Base-by-base conservation (phyloP, 2,888 invertebrate species). In the Sesia bembeciformis region DNA sequence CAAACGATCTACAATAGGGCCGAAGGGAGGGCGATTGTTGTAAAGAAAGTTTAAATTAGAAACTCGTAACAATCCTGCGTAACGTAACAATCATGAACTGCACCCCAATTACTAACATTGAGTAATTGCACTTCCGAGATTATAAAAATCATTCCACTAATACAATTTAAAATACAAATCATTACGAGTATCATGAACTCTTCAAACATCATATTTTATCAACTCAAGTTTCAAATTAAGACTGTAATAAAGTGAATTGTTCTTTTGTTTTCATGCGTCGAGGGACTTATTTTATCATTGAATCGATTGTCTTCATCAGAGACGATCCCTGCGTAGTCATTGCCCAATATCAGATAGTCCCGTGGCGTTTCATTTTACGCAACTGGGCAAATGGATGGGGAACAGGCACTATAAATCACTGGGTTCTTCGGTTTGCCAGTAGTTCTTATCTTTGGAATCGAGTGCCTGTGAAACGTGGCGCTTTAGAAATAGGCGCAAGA, bases 21-120 rank as follows among this genome's bases (percentile, higher is more conserved):
- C 7, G 52, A 54, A 52, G 43, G 46, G 42, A 53, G 63, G 64
- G 62, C 55, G 54, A 23, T 23, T 23, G 23, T 2, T 23, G 68
- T 67, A 78, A 81, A 80, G 72, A 72, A 73, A 63, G 70, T 76
- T 75, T 62, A 71, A 80, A 79, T 79, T 76, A 76, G 63, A 76
- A 70, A 67, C 69, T 23, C 64, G 63, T 66, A 64, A 70, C 73
- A 68, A 68, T 67, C 23, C 23, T 23, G 23, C 23, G 23, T 23
- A 23, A 23, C 23, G 23, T 23, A 23, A 23, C 23, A 23, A 23
- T 23, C 23, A 2, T 23, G 23, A 23, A 23, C 1, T 23, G 23
- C 23, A 23, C 23, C 23, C 1, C 23, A 23, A 1, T 23, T 2
- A 23, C 23, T 23, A 23, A 23, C 23, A 23, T 23, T 23, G 1